Conservation (phyloP, 2,113 vertebrate species). For the Gasterosteus aculeatus region DNA sequence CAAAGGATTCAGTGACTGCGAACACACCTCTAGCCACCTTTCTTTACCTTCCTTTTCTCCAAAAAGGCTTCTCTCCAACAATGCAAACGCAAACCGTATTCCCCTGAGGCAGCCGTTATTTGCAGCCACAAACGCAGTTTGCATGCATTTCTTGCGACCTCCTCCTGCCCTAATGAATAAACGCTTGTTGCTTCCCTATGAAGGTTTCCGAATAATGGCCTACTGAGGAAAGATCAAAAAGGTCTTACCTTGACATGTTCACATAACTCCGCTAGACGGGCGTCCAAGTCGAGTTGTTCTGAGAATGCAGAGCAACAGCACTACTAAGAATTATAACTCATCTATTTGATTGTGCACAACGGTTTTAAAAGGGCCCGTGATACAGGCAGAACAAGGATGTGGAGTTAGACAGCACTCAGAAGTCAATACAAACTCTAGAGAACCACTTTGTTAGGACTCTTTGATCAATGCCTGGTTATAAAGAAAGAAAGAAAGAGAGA, state of each 20-base stretch:
- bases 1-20: neutral
- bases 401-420: conserved; percentile 36
- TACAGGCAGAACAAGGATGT: conserved; percentile 20
- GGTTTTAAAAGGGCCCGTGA: conserved; percentile 37
- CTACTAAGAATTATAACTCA: conserved; percentile 11
- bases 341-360: conserved; percentile 36
- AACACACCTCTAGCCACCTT: conserved; percentile 13
- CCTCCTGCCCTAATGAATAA: neutral
- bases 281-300: conserved; percentile 96
- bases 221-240: neutral
- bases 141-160: neutral
- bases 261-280: conserved; percentile 90
- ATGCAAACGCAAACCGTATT: neutral
- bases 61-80: conserved; percentile 3
- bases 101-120: neutral
- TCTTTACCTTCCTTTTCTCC: neutral
- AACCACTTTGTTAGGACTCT: conserved; percentile 12
- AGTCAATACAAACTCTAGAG: conserved; percentile 14
- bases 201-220: neutral
- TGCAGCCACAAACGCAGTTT: neutral
- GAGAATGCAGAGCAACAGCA: conserved; percentile 70
- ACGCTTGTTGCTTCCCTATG: neutral
- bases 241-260: conserved; percentile 93
- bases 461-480: conserved; percentile 17
- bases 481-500: conserved; percentile 28